Evolutionary conservation across 2,113 vertebrate species (phyloP).

Genomic region (Sinocyclocheilus maitianheensis): DNA sequence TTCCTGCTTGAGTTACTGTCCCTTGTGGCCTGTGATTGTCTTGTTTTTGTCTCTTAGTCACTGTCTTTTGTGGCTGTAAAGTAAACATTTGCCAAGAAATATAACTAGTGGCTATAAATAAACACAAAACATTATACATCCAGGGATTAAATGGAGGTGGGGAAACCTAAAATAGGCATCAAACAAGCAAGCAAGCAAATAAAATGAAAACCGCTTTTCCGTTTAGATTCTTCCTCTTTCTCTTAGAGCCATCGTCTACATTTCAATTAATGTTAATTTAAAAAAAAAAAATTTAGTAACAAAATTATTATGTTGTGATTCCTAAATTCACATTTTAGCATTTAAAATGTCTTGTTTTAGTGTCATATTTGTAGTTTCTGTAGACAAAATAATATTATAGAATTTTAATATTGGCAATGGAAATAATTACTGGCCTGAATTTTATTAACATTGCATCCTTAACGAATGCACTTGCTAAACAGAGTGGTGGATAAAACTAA

Average conservation of each 20-base stretch:
- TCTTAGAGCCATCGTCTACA: too few relatives aligned
- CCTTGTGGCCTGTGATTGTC: conserved; percentile 38
- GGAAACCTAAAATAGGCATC: not conserved
- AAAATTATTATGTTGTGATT: not conserved
- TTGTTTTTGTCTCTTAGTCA: conserved; percentile 49
- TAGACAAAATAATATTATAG: not conserved
- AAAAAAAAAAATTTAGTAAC: too few relatives aligned
- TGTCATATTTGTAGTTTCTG: not conserved
- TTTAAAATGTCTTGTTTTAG: not conserved
- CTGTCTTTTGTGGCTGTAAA: conserved; percentile 30
- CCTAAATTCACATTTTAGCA: not conserved
- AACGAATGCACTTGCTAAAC: not conserved
- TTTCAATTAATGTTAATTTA: too few relatives aligned
- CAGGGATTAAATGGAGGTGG: too few relatives aligned
- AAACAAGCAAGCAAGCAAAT: too few relatives aligned
- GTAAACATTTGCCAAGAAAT: conserved; percentile 50
- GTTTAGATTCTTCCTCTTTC: too few relatives aligned
- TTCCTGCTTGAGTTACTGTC: conserved; percentile 11
- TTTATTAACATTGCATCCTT: not conserved
- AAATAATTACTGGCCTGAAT: not conserved
- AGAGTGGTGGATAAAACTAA: not conserved
- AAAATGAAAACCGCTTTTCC: too few relatives aligned
- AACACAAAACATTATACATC: not conserved
- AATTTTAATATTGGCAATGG: not conserved
- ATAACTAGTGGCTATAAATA: conserved; percentile 46